Evolutionary conservation across 2,888 invertebrate genomes (phyloP).

Genomic region (Zaprionus lineosus): DNA sequence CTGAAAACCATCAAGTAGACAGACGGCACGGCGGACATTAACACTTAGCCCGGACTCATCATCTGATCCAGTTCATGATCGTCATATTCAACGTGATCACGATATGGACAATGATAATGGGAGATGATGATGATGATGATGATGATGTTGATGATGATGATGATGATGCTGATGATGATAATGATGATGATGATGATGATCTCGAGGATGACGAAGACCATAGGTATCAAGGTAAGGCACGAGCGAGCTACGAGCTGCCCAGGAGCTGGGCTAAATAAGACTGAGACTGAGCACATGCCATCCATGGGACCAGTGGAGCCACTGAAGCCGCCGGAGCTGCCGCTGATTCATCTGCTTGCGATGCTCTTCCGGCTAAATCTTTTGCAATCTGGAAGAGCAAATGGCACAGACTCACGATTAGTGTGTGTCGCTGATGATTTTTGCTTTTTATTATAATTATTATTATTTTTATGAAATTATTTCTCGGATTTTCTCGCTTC

Average conservation of each 20-base stretch:
- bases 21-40: constrained; percentile 17
- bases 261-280: not conserved
- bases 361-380: constrained; percentile 18
- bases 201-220: constrained; percentile 10
- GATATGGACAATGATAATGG: too few species aligned
- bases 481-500: too few species aligned
- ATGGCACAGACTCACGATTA: constrained; percentile 8
- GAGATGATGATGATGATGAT: not conserved
- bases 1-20: constrained; percentile 1
- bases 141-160: constrained; percentile 1
- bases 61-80: too few species aligned
- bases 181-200: constrained; percentile 11
- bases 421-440: not conserved
- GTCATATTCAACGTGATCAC: too few species aligned
- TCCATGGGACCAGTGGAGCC: too few species aligned
- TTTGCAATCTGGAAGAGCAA: constrained; percentile 14
- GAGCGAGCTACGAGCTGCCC: constrained; percentile 19
- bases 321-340: too few species aligned
- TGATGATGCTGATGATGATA: constrained; percentile 21
- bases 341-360: constrained; percentile 12
- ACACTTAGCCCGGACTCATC: too few species aligned
- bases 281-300: not conserved
- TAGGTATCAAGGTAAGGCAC: constrained; percentile 27
- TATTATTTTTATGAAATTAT: too few species aligned
- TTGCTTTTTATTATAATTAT: not conserved